phyloP scores from a whole-genome alignment of 1,140 invertebrate genomes.

The Bacillus rossius region DNA sequence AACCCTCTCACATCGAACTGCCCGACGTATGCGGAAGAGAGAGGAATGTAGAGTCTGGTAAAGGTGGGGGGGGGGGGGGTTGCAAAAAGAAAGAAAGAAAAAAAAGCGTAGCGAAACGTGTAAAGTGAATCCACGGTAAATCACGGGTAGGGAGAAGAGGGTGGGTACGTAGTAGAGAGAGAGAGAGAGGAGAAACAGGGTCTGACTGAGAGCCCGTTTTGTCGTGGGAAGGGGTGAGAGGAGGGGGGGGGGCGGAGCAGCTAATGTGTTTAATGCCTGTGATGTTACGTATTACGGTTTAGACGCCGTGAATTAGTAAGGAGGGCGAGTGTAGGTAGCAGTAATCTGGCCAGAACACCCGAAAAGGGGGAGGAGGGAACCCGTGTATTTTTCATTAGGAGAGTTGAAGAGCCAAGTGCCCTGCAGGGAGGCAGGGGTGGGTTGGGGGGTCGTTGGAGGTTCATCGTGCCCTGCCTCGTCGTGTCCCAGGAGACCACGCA shows the following conservation, averaged over 20 bases:
- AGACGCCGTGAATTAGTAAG: slow-evolving; percentile 11
- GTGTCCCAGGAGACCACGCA: not conserved
- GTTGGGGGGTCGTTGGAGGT: not conserved
- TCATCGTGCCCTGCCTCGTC: not conserved
- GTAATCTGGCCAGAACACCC: slow-evolving; percentile 4
- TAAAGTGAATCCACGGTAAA: too few species aligned
- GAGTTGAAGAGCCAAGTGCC: not conserved
- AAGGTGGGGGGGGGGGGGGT: too few species aligned
- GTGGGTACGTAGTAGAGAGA: too few species aligned
- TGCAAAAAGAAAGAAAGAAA: too few species aligned
- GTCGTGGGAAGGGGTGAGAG: not conserved
- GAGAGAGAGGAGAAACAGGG: not conserved
- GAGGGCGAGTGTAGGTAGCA: not conserved
- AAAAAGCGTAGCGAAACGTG: too few species aligned
- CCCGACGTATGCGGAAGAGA: too few species aligned
- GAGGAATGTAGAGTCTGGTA: too few species aligned
- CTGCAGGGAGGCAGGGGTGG: not conserved
- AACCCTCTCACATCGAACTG: too few species aligned
- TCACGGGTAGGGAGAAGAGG: too few species aligned
- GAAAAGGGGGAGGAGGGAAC: not conserved
- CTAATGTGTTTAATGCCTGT: slow-evolving; percentile 15
- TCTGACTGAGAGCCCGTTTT: not conserved
- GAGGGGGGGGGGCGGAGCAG: not conserved
- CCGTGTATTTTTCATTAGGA: slow-evolving; percentile 15
- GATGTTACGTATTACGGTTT: not conserved